Evolutionary conservation across 2,888 invertebrate species (phyloP), one percentile per base, ranked within the genome.

Genomic region (Pyrochroa serraticornis): DNA sequence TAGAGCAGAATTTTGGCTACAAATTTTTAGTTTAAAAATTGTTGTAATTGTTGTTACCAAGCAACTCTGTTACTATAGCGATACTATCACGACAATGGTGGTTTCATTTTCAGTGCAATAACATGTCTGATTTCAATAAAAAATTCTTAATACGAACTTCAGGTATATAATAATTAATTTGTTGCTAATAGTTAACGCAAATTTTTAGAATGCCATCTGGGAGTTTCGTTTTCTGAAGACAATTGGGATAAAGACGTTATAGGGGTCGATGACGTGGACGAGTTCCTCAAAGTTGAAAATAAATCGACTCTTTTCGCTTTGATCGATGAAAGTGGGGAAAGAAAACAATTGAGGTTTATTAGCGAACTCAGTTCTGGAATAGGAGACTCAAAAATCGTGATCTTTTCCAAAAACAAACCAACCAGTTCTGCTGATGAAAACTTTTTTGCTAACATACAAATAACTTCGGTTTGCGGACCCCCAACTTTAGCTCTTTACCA

Each of bases 401-500:
- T 87, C 2, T 88, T 88, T 75, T 86, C 84, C 73, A 89, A 89
- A 79, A 79, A 79, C 6, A 77, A 78, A 54, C 84, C 85, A n/a
- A 80, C 80, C 10, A 78, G 82, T 7, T 81, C 88, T 41, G 84
- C 84, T 7, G 81, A 82, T 7, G 84, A 85, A 39, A 87, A 87
- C 72, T 75, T 87, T 45, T 80, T 83, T 58, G 77, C 77, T 13
- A 80, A 81, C 58, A 77, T 88, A 37, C 83, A 84, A 68, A 82
- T 87, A 5, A 83, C 85, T 2, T 84, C 87, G 0, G 79, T 88
- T 75, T 71, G 81, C 37, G 86, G 85, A 65, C 83, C 86, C 14
- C 85, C 87, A 7, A 77, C 85, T 30, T 79, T 81, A 46, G 81
- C 85, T 1, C 78, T 88, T 10, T 87, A 86, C 71, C 84, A 87